phyloP scores from a whole-genome alignment of 2,113 vertebrate species.

The Epinephelus cyanopodus region DNA sequence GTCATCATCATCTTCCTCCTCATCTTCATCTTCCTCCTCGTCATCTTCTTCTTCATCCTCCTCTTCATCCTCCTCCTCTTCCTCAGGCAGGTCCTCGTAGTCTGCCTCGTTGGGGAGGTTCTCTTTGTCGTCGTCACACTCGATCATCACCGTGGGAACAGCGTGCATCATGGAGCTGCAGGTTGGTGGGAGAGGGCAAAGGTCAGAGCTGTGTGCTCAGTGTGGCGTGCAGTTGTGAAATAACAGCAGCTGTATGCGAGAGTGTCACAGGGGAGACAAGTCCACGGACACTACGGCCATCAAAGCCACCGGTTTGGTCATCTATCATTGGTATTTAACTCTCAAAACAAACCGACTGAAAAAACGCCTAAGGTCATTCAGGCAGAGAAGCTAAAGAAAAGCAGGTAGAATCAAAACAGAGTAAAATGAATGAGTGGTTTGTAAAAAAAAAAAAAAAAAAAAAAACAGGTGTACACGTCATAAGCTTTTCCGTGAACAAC shows the following conservation, averaged over 20 bases:
- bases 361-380: neutral
- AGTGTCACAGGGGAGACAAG: neutral
- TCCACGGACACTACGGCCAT: neutral
- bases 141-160: conserved; percentile 93
- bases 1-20: conserved; percentile 79
- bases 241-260: neutral
- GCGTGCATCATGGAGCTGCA: conserved; percentile 92
- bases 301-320: too few species aligned
- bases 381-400: neutral
- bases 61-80: conserved; percentile 90
- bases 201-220: conserved; percentile 38
- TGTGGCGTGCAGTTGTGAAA: neutral
- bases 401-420: neutral
- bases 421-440: neutral
- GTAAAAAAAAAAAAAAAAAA: neutral
- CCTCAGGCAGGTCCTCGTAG: conserved; percentile 89
- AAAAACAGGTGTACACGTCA: neutral
- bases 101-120: conserved; percentile 92
- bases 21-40: conserved; percentile 85
- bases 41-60: conserved; percentile 89
- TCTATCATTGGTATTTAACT: neutral
- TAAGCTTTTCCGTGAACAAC: neutral
- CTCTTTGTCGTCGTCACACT: conserved; percentile 96
- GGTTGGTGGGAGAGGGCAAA: conserved; percentile 16
- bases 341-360: neutral